Base-by-base conservation (phyloP, 2,888 invertebrate species). In the Mythimna loreyi region DNA sequence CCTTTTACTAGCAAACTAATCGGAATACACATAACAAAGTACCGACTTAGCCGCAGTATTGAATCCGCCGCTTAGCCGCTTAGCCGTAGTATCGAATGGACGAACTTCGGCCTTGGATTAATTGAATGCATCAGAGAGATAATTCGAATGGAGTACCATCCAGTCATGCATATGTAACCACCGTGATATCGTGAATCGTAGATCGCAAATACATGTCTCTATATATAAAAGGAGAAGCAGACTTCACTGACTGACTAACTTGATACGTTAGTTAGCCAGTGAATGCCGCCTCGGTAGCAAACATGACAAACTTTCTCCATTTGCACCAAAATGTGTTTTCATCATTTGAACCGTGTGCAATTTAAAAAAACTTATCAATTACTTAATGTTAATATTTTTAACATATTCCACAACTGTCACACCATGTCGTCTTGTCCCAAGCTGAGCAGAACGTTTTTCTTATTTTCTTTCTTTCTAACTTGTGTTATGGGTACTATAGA, bases 61-160 rank as follows among this genome's bases (percentile, higher is more conserved):
- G 45, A 28, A 21, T 36, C n/a, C 8, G 28, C 16, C n/a, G n/a
- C n/a, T n/a, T n/a, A n/a, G n/a, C n/a, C 8, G 28, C 16, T 23
- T n/a, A n/a, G n/a, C 68, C 45, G 36, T 43, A 19, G n/a, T 40
- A 47, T 40, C 30, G 45, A 28, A 21, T 36, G 11, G 28, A 69
- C 8, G 28, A 69, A 57, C 45, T 72, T 75, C 21, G 16, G 52
- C 56, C 45, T 19, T 50, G 6, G 25, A 13, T 23, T 75, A 69
- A 75, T 75, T 75, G 28, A 52, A 75, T 45, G 33, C 45, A 45
- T n/a, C 21, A 16, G 33, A n/a, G n/a, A n/a, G n/a, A 19, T 36
- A 23, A 73, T 63, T 50, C 9, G 7, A 25, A 11, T 8, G 16
- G 16, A 43, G 16, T 33, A 25, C 5, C 36, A 33, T 23, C 2